These are phyloP conservation scores for Adrianichthys oophorus DNA, from an alignment of 2,797 vertebrate species.

Conservation along the genomic window DNA sequence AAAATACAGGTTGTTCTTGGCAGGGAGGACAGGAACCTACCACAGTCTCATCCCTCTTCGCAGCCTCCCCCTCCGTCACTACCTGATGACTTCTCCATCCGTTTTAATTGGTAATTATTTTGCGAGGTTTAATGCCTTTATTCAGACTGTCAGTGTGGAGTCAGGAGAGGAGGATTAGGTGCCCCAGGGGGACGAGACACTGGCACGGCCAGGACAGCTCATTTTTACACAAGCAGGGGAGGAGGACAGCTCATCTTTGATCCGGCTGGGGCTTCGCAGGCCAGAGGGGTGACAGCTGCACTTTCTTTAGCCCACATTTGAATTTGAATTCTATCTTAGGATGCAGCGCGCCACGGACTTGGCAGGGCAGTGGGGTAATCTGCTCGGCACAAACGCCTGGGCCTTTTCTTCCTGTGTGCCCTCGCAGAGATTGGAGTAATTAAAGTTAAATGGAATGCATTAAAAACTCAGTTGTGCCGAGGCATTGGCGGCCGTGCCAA, in stretches of 20 bases:
- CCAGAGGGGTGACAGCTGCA: slow-evolving; percentile 89
- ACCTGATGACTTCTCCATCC: slow-evolving; percentile 81
- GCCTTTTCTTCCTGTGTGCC: slow-evolving; percentile 86
- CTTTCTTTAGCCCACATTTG: slow-evolving; percentile 89
- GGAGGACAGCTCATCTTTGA: slow-evolving; percentile 90
- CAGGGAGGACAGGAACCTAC: slow-evolving; percentile 64
- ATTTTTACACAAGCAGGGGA: slow-evolving; percentile 84
- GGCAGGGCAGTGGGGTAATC: slow-evolving; percentile 88
- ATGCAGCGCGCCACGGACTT: slow-evolving; percentile 85
- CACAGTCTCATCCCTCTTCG: slow-evolving; percentile 59
- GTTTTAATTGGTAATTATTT: slow-evolving; percentile 86
- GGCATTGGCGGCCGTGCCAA: slow-evolving; percentile 82
- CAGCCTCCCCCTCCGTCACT: slow-evolving; percentile 66
- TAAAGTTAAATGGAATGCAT: slow-evolving; percentile 89
- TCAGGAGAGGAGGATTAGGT: slow-evolving; percentile 85
- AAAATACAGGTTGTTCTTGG: slow-evolving; percentile 80
- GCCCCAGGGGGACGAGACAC: slow-evolving; percentile 86
- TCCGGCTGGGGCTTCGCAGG: slow-evolving; percentile 86
- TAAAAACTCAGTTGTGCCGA: slow-evolving; percentile 84
- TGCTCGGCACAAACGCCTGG: slow-evolving; percentile 86
- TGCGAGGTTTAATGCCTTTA: slow-evolving; percentile 83
- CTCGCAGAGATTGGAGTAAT: slow-evolving; percentile 89
- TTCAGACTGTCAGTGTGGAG: slow-evolving; percentile 84
- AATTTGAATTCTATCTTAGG: slow-evolving; percentile 91
- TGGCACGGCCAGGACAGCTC: slow-evolving; percentile 87